Evolutionary conservation across 2,113 vertebrate species (phyloP).

Genomic region (Danionella cerebrum): DNA sequence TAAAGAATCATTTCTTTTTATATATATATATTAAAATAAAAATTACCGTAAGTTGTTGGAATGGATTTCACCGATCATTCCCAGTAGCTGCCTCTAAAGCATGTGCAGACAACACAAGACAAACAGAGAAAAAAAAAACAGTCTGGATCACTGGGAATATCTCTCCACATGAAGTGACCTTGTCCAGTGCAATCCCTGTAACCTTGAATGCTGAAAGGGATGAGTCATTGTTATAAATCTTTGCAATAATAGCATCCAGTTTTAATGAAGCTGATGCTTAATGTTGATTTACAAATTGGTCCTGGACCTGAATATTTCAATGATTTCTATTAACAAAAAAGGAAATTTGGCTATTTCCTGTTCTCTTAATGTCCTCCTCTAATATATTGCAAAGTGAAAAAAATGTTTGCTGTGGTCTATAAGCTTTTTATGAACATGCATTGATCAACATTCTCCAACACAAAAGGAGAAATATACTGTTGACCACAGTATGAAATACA

Average conservation of each 20-base stretch:
- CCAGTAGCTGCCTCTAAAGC: neutral
- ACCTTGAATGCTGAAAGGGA: slow-evolving; percentile 16
- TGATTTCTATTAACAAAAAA: too few species aligned
- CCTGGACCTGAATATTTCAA: neutral
- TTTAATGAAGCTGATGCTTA: neutral
- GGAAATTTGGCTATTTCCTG: too few species aligned
- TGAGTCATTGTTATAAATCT: slow-evolving; percentile 30
- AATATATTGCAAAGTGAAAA: too few species aligned
- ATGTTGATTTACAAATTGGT: neutral
- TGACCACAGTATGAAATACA: too few species aligned
- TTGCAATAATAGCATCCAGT: neutral
- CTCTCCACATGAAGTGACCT: slow-evolving; percentile 9
- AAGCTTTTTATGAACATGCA: too few species aligned
- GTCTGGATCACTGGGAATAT: neutral
- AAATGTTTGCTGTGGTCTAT: too few species aligned
- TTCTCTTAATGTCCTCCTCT: too few species aligned
- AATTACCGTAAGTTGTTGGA: neutral
- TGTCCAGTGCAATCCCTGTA: slow-evolving; percentile 15
- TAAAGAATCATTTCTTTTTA: too few species aligned
- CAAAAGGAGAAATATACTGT: too few species aligned
- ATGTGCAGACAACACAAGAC: neutral
- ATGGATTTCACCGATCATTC: slow-evolving; percentile 5
- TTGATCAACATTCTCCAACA: too few species aligned
- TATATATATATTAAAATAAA: too few species aligned
- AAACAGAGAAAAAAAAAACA: neutral